Evolutionary conservation across 2,113 vertebrate species (phyloP).

Genomic region (rabbit (Oryctolagus cuniculus)): DNA sequence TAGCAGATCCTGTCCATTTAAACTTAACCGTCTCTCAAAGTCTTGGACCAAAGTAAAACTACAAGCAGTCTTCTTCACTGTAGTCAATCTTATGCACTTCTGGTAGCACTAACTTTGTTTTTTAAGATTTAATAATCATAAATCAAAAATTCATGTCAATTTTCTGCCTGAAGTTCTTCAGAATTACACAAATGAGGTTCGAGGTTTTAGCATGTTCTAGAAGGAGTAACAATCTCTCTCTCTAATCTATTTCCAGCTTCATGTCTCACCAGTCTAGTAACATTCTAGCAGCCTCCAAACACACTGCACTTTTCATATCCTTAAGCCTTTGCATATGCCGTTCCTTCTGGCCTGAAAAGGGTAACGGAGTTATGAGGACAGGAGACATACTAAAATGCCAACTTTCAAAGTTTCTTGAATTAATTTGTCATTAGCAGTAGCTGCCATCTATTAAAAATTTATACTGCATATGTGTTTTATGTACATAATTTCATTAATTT

Average conservation of each 20-base stretch:
- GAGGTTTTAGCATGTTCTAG: not conserved
- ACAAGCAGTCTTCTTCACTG: not conserved
- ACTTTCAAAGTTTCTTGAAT: not conserved
- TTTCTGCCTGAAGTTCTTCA: not conserved
- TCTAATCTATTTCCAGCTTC: not conserved
- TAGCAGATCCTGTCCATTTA: not conserved
- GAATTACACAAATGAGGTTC: not conserved
- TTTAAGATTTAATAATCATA: not conserved
- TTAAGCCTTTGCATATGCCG: not conserved
- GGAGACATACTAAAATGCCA: not conserved
- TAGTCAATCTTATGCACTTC: not conserved
- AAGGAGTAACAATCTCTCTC: not conserved
- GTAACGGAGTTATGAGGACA: not conserved
- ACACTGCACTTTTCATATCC: not conserved
- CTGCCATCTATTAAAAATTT: slow-evolving; percentile 4
- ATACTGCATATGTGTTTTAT: not conserved
- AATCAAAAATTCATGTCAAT: not conserved
- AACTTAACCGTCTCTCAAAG: not conserved
- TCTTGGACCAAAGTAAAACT: slow-evolving; percentile 8
- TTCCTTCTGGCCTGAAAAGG: not conserved
- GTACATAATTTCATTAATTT: not conserved
- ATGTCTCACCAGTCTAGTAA: not conserved
- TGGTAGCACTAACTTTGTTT: not conserved
- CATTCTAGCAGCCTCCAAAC: not conserved
- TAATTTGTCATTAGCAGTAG: not conserved